Base-by-base conservation (phyloP, 30 jellyfish, hydroid and myxozoan genomes). In the Rhopilema esculentum region DNA sequence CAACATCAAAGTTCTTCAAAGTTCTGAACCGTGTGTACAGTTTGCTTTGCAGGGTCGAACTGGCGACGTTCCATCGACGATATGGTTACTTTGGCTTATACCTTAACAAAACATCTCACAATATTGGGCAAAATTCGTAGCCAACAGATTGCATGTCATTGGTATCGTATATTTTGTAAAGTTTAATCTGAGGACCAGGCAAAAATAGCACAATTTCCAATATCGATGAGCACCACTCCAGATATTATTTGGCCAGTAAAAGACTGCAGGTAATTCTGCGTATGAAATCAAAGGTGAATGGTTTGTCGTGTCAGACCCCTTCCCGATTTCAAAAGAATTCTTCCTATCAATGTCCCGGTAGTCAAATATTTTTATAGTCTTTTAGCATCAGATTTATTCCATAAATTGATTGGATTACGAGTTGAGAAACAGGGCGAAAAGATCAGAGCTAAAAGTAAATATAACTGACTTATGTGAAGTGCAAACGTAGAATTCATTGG, bases 351-450 rank as follows among this genome's bases (percentile, higher is more conserved):
- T 40, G 57, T 40, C 57, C 57, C 12, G 57, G 57, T 40, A 2
- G 40, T 20, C 88, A 78, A 78, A 78, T 62, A 53, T 27, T 78
- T 78, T 61, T 67, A 40, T 26, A 19, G 69, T 78, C 65, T 78
- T 0, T 76, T 20, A 2, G 28, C 32, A 0, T 15, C 57, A 77
- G 66, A 50, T 32, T 31, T 49, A 50, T 50, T 27, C 1, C 16
- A 30, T 57, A 49, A 53, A 27, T 53, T 57, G 69, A 65, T 9
- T 9, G 88, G 88, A 78, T 78, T 78, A 78, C 0, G 1, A 16
- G 18, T 4, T 4, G 30, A 63, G 76, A 49, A 52, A 50, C 57
- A 50, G 61, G 57, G 57, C 57, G 2, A 66, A 57, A 32, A 29
- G 49, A 69, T 24, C 61, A 52, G 40, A 77, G 62, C 74, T n/a